Base-by-base conservation (phyloP, 2,113 vertebrate genomes). In the Eubucco bourcierii region DNA sequence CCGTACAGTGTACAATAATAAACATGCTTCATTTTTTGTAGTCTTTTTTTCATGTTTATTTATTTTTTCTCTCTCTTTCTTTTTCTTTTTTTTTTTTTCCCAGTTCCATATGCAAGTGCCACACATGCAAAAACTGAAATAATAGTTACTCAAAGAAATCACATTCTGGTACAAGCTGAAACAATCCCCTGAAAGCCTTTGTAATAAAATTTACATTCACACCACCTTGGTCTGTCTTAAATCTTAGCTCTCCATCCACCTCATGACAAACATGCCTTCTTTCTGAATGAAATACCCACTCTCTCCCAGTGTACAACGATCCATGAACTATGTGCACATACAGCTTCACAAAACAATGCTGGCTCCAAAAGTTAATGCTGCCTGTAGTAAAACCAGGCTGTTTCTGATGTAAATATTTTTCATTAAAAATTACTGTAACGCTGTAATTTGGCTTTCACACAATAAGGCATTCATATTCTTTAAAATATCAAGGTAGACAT, bases 271-370 rank as follows among this genome's bases (percentile, higher is more conserved):
- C 8, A 2, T 2, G 3, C 16, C 59, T 39, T 34, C 39, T 63
- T 65, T 23, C 58, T 18, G 16, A 33, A 41, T 14, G 31, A 39
- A 56, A 71, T 56, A 29, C 53, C 27, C 4, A 17, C 34, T 82
- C 21, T 7, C 31, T 65, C 15, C 23, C 29, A 10, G 5, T 1
- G 10, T n/a, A 53, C 41, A 29, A 33, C 28, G 37, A 84, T 25
- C 15, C 41, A 65, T 53, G 23, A 87, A 15, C 27, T 47, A 25
- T 4, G 21, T 3, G 29, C 14, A 53, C 20, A 24, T 0, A 0
- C 10, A 78, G 33, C 15, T 73, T 86, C 63, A 63, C 39, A 55
- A 78, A 86, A 75, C 15, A 44, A 3, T 21, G 63, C 3, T 2
- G 1, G 19, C 9, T 12, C 50, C 33, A 29, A 61, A 39, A 74